Percentiles rank a stretch among this genome's conserved stretches.
Conservation (phyloP, 2,888 invertebrate genomes). For the Leucophenga maculata region DNA sequence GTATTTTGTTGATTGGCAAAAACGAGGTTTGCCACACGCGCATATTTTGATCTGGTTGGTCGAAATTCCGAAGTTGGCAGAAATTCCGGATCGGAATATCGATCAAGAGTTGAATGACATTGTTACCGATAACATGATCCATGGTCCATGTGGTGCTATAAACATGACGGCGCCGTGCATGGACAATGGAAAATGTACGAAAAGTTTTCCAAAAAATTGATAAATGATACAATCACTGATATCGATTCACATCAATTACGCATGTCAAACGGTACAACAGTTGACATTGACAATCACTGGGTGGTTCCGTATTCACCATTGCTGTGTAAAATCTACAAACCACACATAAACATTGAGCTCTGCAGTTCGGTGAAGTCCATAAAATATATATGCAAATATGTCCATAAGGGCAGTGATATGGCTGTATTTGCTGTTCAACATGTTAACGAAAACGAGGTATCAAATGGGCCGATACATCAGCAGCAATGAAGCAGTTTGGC, state of each 20-base stretch:
- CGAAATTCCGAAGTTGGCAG: slow-evolving; percentile 23
- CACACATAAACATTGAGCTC: slow-evolving; percentile 19
- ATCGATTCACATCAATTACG: slow-evolving; percentile 38
- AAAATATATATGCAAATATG: not conserved
- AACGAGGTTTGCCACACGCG: slow-evolving; percentile 12
- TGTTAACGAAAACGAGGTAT: not conserved
- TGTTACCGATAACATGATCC: slow-evolving; percentile 50
- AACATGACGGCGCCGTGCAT: slow-evolving; percentile 43
- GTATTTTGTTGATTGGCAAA: slow-evolving; percentile 24
- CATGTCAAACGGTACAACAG: not conserved
- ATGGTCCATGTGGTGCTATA: slow-evolving; percentile 58
- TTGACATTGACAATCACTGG: slow-evolving; percentile 15
- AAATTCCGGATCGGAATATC: slow-evolving; percentile 26
- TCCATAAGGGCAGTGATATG: not conserved
- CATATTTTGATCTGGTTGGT: slow-evolving; percentile 17
- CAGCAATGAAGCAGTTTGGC: not conserved
- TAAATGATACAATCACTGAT: slow-evolving; percentile 49
- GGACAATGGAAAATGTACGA: slow-evolving; percentile 60
- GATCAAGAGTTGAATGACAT: slow-evolving; percentile 24
- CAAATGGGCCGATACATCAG: slow-evolving; percentile 5
- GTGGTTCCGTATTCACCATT: slow-evolving; percentile 19
- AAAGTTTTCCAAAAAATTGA: slow-evolving; percentile 48
- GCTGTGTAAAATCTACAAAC: no score
- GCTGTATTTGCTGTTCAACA: not conserved
- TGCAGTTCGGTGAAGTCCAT: slow-evolving; percentile 7